These are phyloP conservation scores for Pseudochaenichthys georgianus DNA, from an alignment of 2,797 vertebrate genomes.

Conservation along the genomic window DNA sequence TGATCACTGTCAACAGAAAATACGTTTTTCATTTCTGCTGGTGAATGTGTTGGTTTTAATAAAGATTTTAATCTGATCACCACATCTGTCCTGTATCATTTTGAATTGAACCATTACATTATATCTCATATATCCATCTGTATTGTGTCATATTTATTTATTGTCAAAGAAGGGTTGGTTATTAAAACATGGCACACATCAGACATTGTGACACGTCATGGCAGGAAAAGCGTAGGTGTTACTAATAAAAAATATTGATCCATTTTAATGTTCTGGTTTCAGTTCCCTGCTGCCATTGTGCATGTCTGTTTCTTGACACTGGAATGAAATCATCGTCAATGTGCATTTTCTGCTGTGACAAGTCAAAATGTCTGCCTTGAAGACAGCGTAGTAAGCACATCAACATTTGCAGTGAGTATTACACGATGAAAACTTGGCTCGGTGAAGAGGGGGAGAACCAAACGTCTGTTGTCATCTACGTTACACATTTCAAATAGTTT, in stretches of 20 bases:
- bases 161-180: too few relatives aligned
- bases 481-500: not conserved
- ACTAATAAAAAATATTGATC: too few relatives aligned
- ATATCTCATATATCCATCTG: not conserved
- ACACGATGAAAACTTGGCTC: not conserved
- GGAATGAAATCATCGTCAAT: not conserved
- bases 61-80: not conserved
- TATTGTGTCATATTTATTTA: not conserved
- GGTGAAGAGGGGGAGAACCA: not conserved
- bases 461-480: too few relatives aligned
- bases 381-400: not conserved
- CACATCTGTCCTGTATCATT: not conserved
- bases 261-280: not conserved
- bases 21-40: not conserved
- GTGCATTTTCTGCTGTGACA: not conserved
- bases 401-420: not conserved
- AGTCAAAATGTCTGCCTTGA: not conserved
- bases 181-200: too few relatives aligned
- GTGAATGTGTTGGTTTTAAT: too few relatives aligned
- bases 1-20: conserved; percentile 12
- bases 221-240: too few relatives aligned
- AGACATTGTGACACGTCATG: too few relatives aligned
- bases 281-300: not conserved
- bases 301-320: not conserved
- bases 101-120: not conserved